Evolutionary conservation across 92 coral and sea anemone genomes (phyloP), one percentile per base, ranked within the genome.

Genomic region (Porites rus): DNA sequence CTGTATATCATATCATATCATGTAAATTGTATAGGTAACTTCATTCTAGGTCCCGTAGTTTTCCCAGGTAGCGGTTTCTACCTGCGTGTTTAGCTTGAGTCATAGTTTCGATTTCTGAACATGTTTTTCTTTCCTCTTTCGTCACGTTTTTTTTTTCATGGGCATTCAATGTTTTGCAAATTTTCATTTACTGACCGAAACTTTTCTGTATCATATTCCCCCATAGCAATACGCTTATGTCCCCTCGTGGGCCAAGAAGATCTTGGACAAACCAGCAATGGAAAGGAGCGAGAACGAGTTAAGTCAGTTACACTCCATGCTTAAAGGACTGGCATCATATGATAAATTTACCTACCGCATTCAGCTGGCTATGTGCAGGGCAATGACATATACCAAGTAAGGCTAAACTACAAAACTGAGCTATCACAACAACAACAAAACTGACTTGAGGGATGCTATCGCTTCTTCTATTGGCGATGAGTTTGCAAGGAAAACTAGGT

Each of bases 341-440:
- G 97, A 95, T 59, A 97, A 97, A 82, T 95, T 97, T 73, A 94
- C 99, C 0, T 94, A 94, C 86, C 91, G 99, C 56, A 93, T 97
- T 80, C 99, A 97, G 79, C 80, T 95, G 69, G 99, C 99, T 13
- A 97, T 97, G 99, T 97, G 99, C 52, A 92, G 96, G 18, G 95
- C 99, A 1, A 95, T 97, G 95, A 92, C 91, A 17, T 97, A 90
- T 73, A 85, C 75, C 17, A 95, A 91, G 98, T 96, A 93, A 76
- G 91, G 51, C 17, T 56, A 10, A 10, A 54, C 60, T 54, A 54
- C 60, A 54, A 13, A 13, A 54, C 11, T 0, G 68, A 53, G 7
- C 21, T 1, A 63, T 18, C 12, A 8, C 31, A 69, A 69, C 19
- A 18, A 7, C 74, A 24, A 20, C 19, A 13, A 8, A 14, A 19